Evolutionary conservation across 2,113 vertebrate species (phyloP).

Genomic region (Caretta caretta): DNA sequence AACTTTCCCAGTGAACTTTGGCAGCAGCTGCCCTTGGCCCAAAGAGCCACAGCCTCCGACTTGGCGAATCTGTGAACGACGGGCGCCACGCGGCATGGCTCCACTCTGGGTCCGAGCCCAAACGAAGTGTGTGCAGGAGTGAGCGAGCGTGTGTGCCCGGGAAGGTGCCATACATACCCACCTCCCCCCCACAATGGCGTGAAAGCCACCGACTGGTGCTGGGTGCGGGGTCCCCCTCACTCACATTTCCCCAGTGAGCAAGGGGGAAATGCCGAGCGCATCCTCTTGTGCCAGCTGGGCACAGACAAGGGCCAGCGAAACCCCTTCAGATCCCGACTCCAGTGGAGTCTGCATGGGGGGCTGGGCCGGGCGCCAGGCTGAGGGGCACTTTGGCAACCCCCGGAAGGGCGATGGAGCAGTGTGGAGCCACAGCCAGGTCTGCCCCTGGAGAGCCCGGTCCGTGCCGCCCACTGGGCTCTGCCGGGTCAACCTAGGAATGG

Average conservation of each 20-base stretch:
- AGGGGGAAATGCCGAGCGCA: neutral
- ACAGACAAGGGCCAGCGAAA: neutral
- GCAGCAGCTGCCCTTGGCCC: neutral
- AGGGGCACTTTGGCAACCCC: neutral
- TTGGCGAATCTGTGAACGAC: rapidly evolving
- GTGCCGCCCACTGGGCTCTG: neutral
- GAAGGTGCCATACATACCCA: too few relatives aligned
- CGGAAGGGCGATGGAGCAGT: neutral
- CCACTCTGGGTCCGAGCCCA: neutral
- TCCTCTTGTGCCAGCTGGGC: too few relatives aligned
- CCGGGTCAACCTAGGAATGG: neutral
- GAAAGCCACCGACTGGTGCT: neutral
- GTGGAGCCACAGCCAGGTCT: neutral
- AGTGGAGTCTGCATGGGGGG: neutral
- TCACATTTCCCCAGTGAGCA: neutral
- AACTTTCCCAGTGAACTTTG: neutral
- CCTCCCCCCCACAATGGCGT: neutral
- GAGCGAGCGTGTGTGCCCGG: neutral
- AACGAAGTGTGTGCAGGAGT: neutral
- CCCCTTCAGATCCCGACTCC: neutral
- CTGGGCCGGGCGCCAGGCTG: neutral
- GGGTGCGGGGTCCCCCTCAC: neutral
- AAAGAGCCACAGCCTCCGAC: rapidly evolving
- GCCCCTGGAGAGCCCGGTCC: neutral
- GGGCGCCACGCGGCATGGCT: neutral